These are phyloP conservation scores for Copidosoma floridanum DNA, from an alignment of 1,140 invertebrate genomes.

Conservation along the genomic window DNA sequence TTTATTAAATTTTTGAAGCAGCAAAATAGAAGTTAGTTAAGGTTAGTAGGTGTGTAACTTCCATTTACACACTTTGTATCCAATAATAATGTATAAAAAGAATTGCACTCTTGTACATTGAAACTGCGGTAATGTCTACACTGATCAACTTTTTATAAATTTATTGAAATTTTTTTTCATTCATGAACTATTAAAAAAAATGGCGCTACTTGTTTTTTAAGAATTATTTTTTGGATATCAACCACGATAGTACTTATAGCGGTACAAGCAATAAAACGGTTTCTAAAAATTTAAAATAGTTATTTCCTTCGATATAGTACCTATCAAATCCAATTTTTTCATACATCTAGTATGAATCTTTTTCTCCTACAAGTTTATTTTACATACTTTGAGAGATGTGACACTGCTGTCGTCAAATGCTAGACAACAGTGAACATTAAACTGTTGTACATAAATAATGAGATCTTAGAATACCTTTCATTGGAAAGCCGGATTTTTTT, in stretches of 20 bases:
- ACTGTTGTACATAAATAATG: not conserved
- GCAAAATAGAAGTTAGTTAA: constrained; percentile 28
- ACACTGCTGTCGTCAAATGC: constrained; percentile 9
- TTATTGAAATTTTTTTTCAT: too few relatives aligned
- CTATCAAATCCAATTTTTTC: not conserved
- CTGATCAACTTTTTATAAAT: not conserved
- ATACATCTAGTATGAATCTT: not conserved
- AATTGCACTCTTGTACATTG: constrained; percentile 6
- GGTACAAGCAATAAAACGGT: not conserved
- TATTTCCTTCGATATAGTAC: not conserved
- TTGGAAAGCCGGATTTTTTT: not conserved
- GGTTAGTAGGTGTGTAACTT: constrained; percentile 24
- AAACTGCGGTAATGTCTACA: constrained; percentile 1
- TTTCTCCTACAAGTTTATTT: constrained; percentile 1
- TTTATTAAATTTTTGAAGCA: constrained; percentile 31
- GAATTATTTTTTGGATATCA: too few relatives aligned
- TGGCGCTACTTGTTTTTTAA: too few relatives aligned
- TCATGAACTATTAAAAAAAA: too few relatives aligned
- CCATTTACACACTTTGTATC: constrained; percentile 29
- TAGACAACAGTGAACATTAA: constrained; percentile 6
- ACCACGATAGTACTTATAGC: too few relatives aligned
- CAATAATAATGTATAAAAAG: constrained; percentile 26
- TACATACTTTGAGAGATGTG: not conserved
- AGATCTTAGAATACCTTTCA: constrained; percentile 1
- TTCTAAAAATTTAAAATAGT: constrained; percentile 5